A percentile compares a stretch with the other conserved stretches of the same genome.
phyloP scores from a whole-genome alignment of 2,113 vertebrate genomes.

The Xiphophorus hellerii region DNA sequence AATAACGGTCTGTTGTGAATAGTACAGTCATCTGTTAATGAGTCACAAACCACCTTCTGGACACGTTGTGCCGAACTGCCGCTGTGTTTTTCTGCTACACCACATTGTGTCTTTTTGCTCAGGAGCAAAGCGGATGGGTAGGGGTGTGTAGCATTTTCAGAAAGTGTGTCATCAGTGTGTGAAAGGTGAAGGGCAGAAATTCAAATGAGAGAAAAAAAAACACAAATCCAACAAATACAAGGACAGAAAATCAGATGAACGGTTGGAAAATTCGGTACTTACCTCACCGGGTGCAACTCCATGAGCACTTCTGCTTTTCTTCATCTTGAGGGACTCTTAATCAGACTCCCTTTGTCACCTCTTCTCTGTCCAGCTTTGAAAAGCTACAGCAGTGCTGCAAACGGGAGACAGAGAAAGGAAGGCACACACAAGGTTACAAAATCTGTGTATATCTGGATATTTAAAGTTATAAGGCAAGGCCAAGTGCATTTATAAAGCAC shows the following conservation, averaged over 20 bases:
- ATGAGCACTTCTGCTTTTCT: slow-evolving; percentile 93
- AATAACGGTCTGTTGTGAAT: slow-evolving; percentile 61
- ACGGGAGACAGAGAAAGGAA: slow-evolving; percentile 2
- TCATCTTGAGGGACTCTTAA: slow-evolving; percentile 79
- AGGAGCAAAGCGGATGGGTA: not conserved
- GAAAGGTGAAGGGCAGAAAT: slow-evolving; percentile 3
- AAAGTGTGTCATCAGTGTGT: slow-evolving; percentile 15
- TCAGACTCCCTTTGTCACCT: slow-evolving; percentile 23
- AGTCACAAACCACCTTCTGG: slow-evolving; percentile 52
- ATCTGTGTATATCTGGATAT: slow-evolving; percentile 15
- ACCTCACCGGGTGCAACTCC: slow-evolving; percentile 86
- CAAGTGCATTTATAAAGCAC: no score
- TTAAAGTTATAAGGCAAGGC: not conserved
- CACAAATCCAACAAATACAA: slow-evolving; percentile 11
- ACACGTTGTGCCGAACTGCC: slow-evolving; percentile 40
- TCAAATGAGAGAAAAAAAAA: slow-evolving; percentile 2
- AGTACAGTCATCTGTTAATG: slow-evolving; percentile 71
- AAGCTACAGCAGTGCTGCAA: slow-evolving; percentile 49
- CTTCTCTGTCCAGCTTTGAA: slow-evolving; percentile 32
- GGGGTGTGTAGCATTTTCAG: slow-evolving; percentile 23
- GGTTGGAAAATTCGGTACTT: slow-evolving; percentile 62
- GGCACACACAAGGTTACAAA: slow-evolving; percentile 13
- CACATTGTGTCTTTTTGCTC: slow-evolving; percentile 22
- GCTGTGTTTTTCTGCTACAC: slow-evolving; percentile 19
- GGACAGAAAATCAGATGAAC: slow-evolving; percentile 18